phyloP scores from a whole-genome alignment of 2,113 vertebrate genomes.

The Myrmecobius fasciatus region DNA sequence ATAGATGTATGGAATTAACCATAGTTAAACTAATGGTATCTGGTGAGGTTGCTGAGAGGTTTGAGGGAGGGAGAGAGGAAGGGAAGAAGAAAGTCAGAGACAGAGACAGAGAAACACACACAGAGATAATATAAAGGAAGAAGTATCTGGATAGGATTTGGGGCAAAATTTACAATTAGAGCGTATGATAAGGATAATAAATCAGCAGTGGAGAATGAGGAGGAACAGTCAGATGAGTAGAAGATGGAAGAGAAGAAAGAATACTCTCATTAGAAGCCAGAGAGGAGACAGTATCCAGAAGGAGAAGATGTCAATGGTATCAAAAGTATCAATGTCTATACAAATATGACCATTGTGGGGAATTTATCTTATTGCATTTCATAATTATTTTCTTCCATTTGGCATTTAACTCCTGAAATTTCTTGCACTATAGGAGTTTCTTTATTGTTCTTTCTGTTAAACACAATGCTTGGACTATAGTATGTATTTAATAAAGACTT shows the following conservation, averaged over 20 bases:
- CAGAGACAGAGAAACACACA: too few relatives aligned
- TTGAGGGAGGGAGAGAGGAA: neutral
- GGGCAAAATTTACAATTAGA: neutral
- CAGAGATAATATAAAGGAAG: neutral
- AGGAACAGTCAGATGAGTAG: neutral
- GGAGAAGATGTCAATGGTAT: constrained; percentile 64
- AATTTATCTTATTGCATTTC: constrained; percentile 75
- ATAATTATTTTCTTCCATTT: constrained; percentile 69
- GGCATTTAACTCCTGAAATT: constrained; percentile 55
- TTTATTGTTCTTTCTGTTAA: neutral
- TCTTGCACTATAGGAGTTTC: constrained; percentile 47
- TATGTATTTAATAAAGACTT: constrained; percentile 10
- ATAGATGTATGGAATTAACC: neutral
- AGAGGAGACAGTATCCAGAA: neutral
- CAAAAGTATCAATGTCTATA: constrained; percentile 41
- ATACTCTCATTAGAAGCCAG: neutral
- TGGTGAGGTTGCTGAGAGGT: neutral
- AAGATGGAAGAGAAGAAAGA: neutral
- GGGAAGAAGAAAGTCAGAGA: too few relatives aligned
- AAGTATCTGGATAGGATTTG: neutral
- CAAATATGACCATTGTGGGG: constrained; percentile 75
- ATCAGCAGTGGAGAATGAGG: neutral
- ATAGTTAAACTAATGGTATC: neutral
- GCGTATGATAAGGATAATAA: neutral
- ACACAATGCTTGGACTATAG: neutral